phyloP scores from a whole-genome alignment of 1,140 invertebrate genomes.

The Chironomus striatipennis region DNA sequence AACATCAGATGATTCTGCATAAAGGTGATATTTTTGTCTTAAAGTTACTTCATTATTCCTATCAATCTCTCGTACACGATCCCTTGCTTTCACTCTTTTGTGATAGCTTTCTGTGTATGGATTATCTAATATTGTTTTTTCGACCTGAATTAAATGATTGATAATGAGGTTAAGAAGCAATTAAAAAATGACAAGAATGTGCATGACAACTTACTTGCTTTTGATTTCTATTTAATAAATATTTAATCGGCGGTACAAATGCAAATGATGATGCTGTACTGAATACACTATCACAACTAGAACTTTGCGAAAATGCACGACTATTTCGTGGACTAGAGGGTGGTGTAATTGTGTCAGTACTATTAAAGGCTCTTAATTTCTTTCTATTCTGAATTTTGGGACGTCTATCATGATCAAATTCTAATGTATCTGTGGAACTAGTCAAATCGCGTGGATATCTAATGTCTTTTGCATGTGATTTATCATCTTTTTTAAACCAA shows the following conservation, averaged over 20 bases:
- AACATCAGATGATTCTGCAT: slow-evolving; percentile 35
- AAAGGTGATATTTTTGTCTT: slow-evolving; percentile 52
- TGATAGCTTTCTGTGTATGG: slow-evolving; percentile 51
- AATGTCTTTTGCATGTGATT: slow-evolving; percentile 28
- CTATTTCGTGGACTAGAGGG: slow-evolving; percentile 26
- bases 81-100: slow-evolving; percentile 50
- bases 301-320: slow-evolving; percentile 27
- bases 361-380: slow-evolving; percentile 26
- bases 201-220: slow-evolving; percentile 27
- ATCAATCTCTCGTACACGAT: slow-evolving; percentile 45
- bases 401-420: slow-evolving; percentile 26
- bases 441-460: slow-evolving; percentile 32
- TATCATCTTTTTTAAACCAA: slow-evolving; percentile 40
- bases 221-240: slow-evolving; percentile 40
- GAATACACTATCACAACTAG: slow-evolving; percentile 48
- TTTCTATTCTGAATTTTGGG: slow-evolving; percentile 24
- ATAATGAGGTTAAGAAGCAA: slow-evolving; percentile 22
- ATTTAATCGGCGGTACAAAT: slow-evolving; percentile 48
- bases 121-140: slow-evolving; percentile 40
- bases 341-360: slow-evolving; percentile 25
- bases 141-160: slow-evolving; percentile 26
- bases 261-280: slow-evolving; percentile 65
- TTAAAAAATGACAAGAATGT: neutral
- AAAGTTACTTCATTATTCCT: slow-evolving; percentile 46
- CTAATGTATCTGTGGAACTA: slow-evolving; percentile 27